Base-by-base conservation (phyloP, 2,113 vertebrate genomes). In the Tichodroma muraria region DNA sequence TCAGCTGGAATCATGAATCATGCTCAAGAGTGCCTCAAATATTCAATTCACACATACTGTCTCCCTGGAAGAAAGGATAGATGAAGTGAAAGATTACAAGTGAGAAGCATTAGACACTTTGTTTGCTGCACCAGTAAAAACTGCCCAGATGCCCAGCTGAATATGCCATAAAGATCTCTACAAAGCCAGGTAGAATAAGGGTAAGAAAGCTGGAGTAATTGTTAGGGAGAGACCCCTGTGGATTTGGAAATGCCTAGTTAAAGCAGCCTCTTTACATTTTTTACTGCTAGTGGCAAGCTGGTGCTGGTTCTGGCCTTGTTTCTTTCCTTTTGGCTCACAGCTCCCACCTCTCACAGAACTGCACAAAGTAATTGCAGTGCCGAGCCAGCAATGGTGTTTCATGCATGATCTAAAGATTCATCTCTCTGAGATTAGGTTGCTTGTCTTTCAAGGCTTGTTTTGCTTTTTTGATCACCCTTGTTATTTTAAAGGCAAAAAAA, bases 361-460 rank as follows among this genome's bases (percentile, higher is more conserved):
- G 20, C 50, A 76, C 40, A 75, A 70, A 81, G 27, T 50, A 80
- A 88, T 64, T 52, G 40, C 31, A 75, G 60, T 2, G 33, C 60
- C 2, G 1, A 93, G 37, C 71, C 80, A 95, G 93, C 31, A 78
- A 23, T 73, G 40, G 68, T 78, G 52, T 80, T 90, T 94, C 85
- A 78, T 45, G 85, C 56, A 24, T 77, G 69, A 88, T 88, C 91
- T 91, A 78, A 91, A 90, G 85, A 82, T 53, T 88, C 37, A 80
- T 80, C 77, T 93, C 53, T 85, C 61, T 56, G 53, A 86, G 84
- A 85, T 92, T 89, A 87, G 23, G 12, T 61, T 88, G 35, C 47
- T 90, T 94, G 56, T 80, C 75, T 95, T 96, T 95, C 72, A 95
- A 73, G 59, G 68, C 52, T 90, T 94, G 79, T 75, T 94, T 89